phyloP scores from a whole-genome alignment of 2,113 vertebrate genomes.

The Myocastor coypus region DNA sequence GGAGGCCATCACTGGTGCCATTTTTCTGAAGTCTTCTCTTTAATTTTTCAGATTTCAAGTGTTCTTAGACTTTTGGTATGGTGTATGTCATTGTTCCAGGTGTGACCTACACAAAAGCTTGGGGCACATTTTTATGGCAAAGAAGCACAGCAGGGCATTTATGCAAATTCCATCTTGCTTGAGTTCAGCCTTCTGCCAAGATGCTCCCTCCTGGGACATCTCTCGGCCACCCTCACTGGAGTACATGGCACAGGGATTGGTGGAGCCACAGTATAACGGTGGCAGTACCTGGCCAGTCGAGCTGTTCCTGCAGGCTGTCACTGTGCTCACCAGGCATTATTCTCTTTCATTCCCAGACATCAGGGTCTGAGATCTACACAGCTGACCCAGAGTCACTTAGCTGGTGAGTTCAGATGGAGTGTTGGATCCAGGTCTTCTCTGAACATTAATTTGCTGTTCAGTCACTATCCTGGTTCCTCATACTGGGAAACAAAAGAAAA shows the following conservation, averaged over 20 bases:
- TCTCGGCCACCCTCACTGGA: neutral
- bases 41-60: slow-evolving; percentile 9
- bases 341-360: neutral
- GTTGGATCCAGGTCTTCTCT: neutral
- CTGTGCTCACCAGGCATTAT: fast-evolving
- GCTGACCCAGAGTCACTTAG: neutral
- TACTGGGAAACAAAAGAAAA: neutral
- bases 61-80: neutral
- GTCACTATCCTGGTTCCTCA: neutral
- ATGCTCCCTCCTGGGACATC: neutral
- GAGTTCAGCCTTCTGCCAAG: neutral
- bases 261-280: neutral
- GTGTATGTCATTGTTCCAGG: fast-evolving
- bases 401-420: neutral
- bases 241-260: neutral
- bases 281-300: fast-evolving
- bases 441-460: neutral
- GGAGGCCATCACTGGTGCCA: slow-evolving; percentile 14
- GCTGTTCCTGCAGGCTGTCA: neutral
- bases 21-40: slow-evolving; percentile 62
- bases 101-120: neutral
- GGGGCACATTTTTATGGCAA: neutral
- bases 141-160: neutral
- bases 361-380: neutral
- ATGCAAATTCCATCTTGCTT: neutral